Evolutionary conservation across 1,140 invertebrate genomes (phyloP).

Genomic region (Atopsyche davidsoni): DNA sequence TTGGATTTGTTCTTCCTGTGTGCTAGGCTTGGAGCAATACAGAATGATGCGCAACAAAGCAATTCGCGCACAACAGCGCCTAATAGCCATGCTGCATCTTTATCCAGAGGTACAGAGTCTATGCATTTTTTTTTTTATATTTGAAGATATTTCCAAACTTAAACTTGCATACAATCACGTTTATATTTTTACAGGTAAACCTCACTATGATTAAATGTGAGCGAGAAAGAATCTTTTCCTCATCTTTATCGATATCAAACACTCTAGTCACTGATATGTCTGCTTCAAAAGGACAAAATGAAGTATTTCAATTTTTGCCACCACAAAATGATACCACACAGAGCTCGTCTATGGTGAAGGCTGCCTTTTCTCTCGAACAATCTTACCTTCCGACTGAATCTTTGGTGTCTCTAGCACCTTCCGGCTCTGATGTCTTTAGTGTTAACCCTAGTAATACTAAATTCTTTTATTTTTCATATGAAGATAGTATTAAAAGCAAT

Average conservation of each 20-base stretch:
- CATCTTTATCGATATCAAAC: constrained; percentile 2
- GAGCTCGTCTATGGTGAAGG: neutral
- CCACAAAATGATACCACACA: neutral
- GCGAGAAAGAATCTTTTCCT: constrained; percentile 2
- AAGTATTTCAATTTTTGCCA: neutral
- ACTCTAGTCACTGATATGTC: constrained; percentile 1
- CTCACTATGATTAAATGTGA: neutral
- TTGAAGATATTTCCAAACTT: too few species aligned
- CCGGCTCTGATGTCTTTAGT: constrained; percentile 3
- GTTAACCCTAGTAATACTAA: too few species aligned
- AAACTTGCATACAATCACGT: neutral
- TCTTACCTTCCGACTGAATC: neutral
- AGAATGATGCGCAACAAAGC: too few species aligned
- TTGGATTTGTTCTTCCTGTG: too few species aligned
- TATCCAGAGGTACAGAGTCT: too few species aligned
- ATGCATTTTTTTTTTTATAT: too few species aligned
- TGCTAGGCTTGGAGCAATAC: too few species aligned
- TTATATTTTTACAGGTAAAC: constrained; percentile 4
- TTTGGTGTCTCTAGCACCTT: neutral
- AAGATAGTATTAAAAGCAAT: too few species aligned
- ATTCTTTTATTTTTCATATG: too few species aligned
- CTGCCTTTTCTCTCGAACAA: neutral
- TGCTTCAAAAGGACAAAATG: neutral
- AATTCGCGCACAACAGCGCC: too few species aligned
- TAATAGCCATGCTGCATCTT: too few species aligned